Evolutionary conservation across 2,888 invertebrate genomes (phyloP).

Genomic region (Parapristionchus giblindavisi): DNA sequence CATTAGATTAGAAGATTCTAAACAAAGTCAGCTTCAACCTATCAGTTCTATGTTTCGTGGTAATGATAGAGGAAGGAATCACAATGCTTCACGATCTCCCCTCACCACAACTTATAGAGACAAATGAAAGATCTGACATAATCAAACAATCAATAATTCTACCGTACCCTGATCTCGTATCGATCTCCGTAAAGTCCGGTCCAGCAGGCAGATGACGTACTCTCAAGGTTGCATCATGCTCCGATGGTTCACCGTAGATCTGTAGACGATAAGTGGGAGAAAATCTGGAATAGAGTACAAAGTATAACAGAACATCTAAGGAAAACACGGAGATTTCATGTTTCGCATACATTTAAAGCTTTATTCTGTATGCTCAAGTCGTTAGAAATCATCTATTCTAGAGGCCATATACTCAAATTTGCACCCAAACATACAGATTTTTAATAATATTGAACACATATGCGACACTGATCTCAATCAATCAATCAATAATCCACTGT

Average conservation of each 20-base stretch:
- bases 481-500: background rate
- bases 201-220: constrained; percentile 59
- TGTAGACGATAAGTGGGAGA: constrained; percentile 63
- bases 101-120: no score
- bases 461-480: background rate
- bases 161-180: constrained; percentile 34
- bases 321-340: background rate
- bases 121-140: background rate
- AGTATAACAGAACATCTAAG: background rate
- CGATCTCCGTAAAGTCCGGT: constrained; percentile 25
- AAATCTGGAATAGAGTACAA: constrained; percentile 40
- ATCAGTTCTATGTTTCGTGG: no score
- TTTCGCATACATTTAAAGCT: background rate
- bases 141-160: background rate
- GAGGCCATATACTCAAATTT: no score
- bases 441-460: background rate
- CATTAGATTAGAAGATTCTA: no score
- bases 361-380: background rate
- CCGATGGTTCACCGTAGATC: constrained; percentile 53
- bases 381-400: background rate
- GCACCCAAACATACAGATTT: background rate
- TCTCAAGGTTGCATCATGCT: constrained; percentile 47
- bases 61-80: no score
- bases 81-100: no score
- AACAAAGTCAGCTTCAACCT: no score